Conservation (phyloP, 2,888 invertebrate species). For the Augiades crinisus region DNA sequence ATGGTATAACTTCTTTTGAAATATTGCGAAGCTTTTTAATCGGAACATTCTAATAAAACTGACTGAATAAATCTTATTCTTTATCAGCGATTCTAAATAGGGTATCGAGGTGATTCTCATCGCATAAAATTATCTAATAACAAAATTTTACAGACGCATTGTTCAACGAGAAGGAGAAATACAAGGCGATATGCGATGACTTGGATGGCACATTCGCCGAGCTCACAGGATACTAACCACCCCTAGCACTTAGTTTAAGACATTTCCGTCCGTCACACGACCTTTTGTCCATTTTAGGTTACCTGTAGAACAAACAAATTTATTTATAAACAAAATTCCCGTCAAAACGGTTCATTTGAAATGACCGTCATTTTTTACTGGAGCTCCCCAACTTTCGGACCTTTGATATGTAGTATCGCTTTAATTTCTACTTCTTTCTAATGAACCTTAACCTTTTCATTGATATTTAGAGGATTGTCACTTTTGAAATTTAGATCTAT, state of each 20-base stretch:
- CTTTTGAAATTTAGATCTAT: conserved; percentile 21
- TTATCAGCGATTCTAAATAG: conserved; percentile 20
- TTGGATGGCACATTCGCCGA: conserved; percentile 98
- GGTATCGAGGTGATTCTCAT: conserved; percentile 35
- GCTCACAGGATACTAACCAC: conserved; percentile 95
- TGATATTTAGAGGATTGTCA: conserved; percentile 53
- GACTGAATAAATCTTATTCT: conserved; percentile 29
- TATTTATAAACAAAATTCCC: conserved; percentile 15
- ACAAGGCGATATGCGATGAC: conserved; percentile 98
- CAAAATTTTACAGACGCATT: conserved; percentile 88
- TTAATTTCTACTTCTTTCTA: conserved; percentile 44
- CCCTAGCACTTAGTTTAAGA: conserved; percentile 67
- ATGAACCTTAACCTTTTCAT: conserved; percentile 46
- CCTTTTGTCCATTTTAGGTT: conserved; percentile 45
- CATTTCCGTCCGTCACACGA: conserved; percentile 55
- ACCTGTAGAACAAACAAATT: conserved; percentile 28
- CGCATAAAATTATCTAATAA: conserved; percentile 57
- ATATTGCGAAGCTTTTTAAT: conserved; percentile 47
- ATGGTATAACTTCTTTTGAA: conserved; percentile 53
- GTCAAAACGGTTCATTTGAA: conserved; percentile 6
- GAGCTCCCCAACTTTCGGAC: conserved; percentile 14
- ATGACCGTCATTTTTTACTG: conserved; percentile 5
- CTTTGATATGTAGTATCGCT: conserved; percentile 14
- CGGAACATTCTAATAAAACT: conserved; percentile 44
- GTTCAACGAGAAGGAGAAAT: conserved; percentile 94